Evolutionary conservation across 2,888 invertebrate species (phyloP).

Genomic region (Caenorhabditis sp.): DNA sequence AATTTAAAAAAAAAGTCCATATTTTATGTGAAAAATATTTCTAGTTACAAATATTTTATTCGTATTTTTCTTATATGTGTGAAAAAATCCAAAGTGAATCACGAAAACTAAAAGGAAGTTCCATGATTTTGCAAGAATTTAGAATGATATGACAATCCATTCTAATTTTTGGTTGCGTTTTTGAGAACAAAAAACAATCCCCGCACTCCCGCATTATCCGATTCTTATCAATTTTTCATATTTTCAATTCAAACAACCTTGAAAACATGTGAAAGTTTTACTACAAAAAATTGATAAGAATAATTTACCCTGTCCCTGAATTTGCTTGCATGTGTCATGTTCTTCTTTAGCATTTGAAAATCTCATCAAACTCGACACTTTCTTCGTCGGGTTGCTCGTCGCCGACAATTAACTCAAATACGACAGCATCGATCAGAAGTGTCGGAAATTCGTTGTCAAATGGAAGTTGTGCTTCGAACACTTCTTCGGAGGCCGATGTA

Average conservation of each 20-base stretch:
- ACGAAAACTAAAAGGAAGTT: too few species aligned
- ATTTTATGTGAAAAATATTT: too few species aligned
- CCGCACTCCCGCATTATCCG: too few species aligned
- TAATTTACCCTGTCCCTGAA: slow-evolving; percentile 1
- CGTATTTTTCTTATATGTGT: too few species aligned
- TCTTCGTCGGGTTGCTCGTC: slow-evolving; percentile 41
- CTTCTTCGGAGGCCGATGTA: slow-evolving; percentile 50
- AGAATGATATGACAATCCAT: neutral
- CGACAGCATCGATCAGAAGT: slow-evolving; percentile 21
- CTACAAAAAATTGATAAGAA: slow-evolving; percentile 1
- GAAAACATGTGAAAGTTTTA: neutral
- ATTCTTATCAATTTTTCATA: too few species aligned
- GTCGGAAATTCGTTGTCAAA: slow-evolving; percentile 55
- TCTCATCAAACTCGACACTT: slow-evolving; percentile 22
- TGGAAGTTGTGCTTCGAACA: slow-evolving; percentile 51
- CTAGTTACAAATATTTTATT: too few species aligned
- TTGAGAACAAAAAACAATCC: neutral
- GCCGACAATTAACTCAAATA: slow-evolving; percentile 3
- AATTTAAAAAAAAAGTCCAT: neutral
- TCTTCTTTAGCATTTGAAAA: slow-evolving; percentile 39
- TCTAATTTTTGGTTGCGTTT: slow-evolving; percentile 1
- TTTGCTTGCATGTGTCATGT: slow-evolving; percentile 19
- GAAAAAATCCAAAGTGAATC: too few species aligned
- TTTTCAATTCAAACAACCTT: neutral
- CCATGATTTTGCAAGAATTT: neutral